Conservation (phyloP, 2,113 vertebrate genomes). For the Thryonomys swinderianus region DNA sequence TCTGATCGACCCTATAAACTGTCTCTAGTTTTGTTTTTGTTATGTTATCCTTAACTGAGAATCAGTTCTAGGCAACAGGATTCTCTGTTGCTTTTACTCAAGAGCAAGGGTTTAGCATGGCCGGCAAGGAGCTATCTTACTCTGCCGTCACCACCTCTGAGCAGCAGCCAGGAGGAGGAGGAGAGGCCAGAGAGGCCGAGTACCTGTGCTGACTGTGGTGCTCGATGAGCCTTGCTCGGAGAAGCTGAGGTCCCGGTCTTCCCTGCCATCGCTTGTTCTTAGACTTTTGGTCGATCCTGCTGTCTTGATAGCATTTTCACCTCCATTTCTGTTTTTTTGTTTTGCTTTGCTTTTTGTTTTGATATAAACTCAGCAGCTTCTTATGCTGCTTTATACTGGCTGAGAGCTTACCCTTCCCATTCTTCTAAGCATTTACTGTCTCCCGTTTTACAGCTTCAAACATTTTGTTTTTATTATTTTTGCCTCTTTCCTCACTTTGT, state of each 20-base stretch:
- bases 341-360: not conserved
- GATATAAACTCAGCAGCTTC: not conserved
- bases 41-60: not conserved
- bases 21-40: not conserved
- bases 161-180: not conserved
- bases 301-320: not conserved
- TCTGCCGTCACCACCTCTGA: not conserved
- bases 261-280: not conserved
- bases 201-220: accelerated
- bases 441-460: not conserved
- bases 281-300: not conserved
- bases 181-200: not conserved
- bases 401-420: not conserved
- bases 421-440: not conserved
- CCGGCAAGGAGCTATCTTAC: not conserved
- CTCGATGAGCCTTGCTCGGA: not conserved
- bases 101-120: not conserved
- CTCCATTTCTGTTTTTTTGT: not conserved
- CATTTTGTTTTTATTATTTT: not conserved
- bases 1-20: not conserved
- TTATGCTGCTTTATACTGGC: not conserved
- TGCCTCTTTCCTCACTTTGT: not conserved
- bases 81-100: not conserved
- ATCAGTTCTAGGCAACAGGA: not conserved
- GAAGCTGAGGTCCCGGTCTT: not conserved